phyloP scores from a whole-genome alignment of 2,113 vertebrate genomes.

The Lamprotornis superbus region DNA sequence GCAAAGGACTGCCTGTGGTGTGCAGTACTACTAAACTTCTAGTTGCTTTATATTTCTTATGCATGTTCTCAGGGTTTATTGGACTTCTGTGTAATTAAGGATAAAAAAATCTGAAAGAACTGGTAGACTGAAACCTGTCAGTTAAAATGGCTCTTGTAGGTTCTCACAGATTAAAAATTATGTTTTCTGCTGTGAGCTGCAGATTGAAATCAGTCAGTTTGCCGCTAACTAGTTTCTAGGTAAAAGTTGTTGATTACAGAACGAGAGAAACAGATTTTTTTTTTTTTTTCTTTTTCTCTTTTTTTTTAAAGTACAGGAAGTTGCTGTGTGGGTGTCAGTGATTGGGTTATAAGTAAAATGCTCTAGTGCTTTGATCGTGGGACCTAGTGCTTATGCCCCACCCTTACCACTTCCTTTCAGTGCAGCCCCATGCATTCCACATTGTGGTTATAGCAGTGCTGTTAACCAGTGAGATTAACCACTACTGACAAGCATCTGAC shows the following conservation, averaged over 20 bases:
- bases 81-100: background rate
- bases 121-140: constrained; percentile 62
- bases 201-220: constrained; percentile 71
- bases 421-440: constrained; percentile 59
- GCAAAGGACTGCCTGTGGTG: background rate
- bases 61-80: background rate
- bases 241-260: constrained; percentile 83
- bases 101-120: background rate
- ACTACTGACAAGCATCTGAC: constrained; percentile 14
- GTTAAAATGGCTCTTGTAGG: constrained; percentile 34
- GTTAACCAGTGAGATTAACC: constrained; percentile 44
- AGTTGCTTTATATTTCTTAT: background rate
- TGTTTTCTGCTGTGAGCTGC: constrained; percentile 63
- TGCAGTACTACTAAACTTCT: background rate
- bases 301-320: constrained; percentile 77
- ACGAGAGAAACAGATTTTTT: constrained; percentile 82
- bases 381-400: constrained; percentile 75
- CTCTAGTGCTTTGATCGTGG: constrained; percentile 76
- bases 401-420: constrained; percentile 86
- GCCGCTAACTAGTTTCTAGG: constrained; percentile 76
- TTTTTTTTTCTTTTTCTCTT: background rate
- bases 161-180: constrained; percentile 68
- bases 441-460: constrained; percentile 54
- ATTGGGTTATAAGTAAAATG: constrained; percentile 74
- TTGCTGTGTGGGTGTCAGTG: constrained; percentile 81